Evolutionary conservation across 1,140 invertebrate genomes (phyloP).

Genomic region (Formica selysi): DNA sequence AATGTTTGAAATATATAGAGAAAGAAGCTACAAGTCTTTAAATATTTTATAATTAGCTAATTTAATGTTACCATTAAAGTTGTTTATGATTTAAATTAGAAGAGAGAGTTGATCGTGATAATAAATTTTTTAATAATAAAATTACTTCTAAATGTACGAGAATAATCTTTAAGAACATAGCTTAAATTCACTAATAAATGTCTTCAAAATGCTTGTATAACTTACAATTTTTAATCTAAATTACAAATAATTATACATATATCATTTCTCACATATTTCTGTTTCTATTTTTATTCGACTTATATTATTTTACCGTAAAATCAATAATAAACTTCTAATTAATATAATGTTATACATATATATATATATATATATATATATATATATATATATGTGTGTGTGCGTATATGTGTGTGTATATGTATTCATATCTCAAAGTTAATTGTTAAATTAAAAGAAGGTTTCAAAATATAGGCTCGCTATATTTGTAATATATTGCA

Average conservation of each 20-base stretch:
- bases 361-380: no score
- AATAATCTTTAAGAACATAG: not conserved
- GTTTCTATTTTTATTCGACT: not conserved
- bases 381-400: no score
- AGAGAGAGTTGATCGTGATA: not conserved
- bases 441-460: not conserved
- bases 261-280: not conserved
- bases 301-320: not conserved
- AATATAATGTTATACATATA: not conserved
- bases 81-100: not conserved
- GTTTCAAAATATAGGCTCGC: not conserved
- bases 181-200: not conserved
- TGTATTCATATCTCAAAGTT: not conserved
- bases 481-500: not conserved
- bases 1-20: not conserved
- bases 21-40: not conserved
- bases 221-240: not conserved
- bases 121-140: conserved; percentile 18
- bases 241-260: not conserved
- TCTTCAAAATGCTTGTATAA: not conserved
- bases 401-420: no score
- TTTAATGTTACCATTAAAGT: not conserved
- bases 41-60: not conserved
- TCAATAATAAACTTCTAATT: not conserved
- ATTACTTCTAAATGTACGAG: not conserved